Percentiles rank a stretch among this genome's conserved stretches.
Evolutionary conservation across 2,888 invertebrate genomes (phyloP).

Genomic region (Agrochola lota): DNA sequence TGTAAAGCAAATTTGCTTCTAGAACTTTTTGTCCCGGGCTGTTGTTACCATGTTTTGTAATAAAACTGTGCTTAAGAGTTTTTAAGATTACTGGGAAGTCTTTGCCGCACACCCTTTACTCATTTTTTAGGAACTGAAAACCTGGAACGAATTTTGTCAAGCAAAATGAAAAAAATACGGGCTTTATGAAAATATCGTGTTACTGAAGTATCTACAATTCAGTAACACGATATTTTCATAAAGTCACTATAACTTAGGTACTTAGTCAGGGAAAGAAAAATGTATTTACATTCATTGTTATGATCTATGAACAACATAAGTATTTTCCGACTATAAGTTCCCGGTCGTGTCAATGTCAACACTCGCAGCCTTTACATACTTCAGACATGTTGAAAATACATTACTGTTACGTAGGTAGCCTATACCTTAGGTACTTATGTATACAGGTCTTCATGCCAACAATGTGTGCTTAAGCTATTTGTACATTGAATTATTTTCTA

Average conservation of each 20-base stretch:
- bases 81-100: not conserved
- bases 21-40: not conserved
- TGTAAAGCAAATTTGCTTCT: not conserved
- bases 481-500: constrained; percentile 34
- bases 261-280: not conserved
- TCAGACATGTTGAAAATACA: constrained; percentile 1
- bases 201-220: too few relatives aligned
- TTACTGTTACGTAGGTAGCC: not conserved
- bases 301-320: constrained; percentile 2
- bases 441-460: not conserved
- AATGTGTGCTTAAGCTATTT: constrained; percentile 42
- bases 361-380: constrained; percentile 1
- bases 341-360: constrained; percentile 20
- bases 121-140: not conserved
- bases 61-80: not conserved
- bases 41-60: not conserved
- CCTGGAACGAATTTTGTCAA: not conserved
- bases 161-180: too few relatives aligned
- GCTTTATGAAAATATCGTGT: too few relatives aligned
- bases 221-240: not conserved
- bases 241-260: not conserved
- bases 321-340: constrained; percentile 27
- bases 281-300: not conserved
- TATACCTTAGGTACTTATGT: too few relatives aligned
- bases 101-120: not conserved